Evolutionary conservation across 2,888 invertebrate genomes (phyloP), one percentile per base, ranked within the genome.

Genomic region (Biston betularia): DNA sequence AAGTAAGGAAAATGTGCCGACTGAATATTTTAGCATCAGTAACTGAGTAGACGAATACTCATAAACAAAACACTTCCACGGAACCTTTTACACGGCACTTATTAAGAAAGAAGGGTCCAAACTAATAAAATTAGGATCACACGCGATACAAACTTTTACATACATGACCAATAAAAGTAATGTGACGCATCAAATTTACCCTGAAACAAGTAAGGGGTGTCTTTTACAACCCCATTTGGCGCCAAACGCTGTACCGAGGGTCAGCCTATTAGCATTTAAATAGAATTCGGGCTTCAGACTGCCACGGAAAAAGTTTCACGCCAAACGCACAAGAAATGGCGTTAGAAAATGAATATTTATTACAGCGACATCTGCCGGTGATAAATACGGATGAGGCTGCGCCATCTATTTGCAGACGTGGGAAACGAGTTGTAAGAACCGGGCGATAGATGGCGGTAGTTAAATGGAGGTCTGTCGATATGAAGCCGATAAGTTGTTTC

Each of bases 201-300:
- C 73, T 55, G 65, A 69, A 71, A 65, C 63, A 70, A 68, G 68
- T 73, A 73, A 70, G 70, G 71, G 71, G 71, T 74, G 74, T 74
- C 71, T 74, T 74, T 74, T 75, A 75, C 74, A 71, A 69, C 72
- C 67, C 70, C 58, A 74, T 72, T 74, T 72, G 69, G 69, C 68
- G 40, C 69, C 69, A 72, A 71, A 67, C 74, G 70, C 45, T 67
- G 68, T 69, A 63, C 68, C 61, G 73, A 79, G 80, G 84, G 84
- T 85, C 84, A 77, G 77, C 63, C 52, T 63, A 84, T 84, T 84
- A 82, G 85, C 84, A 84, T 84, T 80, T 85, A 84, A 83, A 84
- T 84, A 76, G 82, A 71, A 75, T 75, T 75, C 80, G 68, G 71
- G 73, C 73, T 55, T 40, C 67, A 68, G 61, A 73, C 49, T 69